A percentile compares a stretch with the other conserved stretches of the same genome.
Evolutionary conservation across 2,888 invertebrate species (phyloP).

Genomic region (Epirrhoe alternata): DNA sequence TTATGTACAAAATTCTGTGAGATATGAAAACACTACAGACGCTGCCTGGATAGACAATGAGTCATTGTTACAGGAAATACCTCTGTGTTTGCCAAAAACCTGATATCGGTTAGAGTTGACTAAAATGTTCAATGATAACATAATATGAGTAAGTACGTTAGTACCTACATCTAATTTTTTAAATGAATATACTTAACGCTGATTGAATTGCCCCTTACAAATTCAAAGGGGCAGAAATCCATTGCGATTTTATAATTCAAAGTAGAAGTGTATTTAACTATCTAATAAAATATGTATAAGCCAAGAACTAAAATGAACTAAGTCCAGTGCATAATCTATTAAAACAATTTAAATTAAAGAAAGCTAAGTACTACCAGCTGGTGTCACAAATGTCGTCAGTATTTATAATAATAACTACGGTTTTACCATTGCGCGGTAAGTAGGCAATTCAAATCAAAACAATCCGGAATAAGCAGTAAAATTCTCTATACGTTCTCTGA

Average conservation of each 20-base stretch:
- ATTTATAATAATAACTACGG: not conserved
- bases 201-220: no score
- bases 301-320: no score
- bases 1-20: not conserved
- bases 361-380: no score
- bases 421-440: not conserved
- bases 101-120: slow-evolving; percentile 36
- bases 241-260: no score
- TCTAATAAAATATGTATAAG: no score
- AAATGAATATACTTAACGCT: no score
- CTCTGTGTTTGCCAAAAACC: slow-evolving; percentile 59
- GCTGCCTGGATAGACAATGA: slow-evolving; percentile 48
- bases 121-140: slow-evolving; percentile 32
- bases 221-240: no score
- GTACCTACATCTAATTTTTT: not conserved
- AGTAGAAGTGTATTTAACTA: no score
- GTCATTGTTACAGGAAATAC: slow-evolving; percentile 71
- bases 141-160: no score
- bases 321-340: no score
- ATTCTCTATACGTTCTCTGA: slow-evolving; percentile 54
- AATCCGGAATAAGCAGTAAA: not conserved
- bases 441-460: not conserved
- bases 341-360: no score
- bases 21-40: not conserved
- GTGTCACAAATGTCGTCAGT: no score